These are phyloP conservation scores for Octodon degus DNA, from an alignment of 2,113 vertebrate genomes.

Conservation along the genomic window DNA sequence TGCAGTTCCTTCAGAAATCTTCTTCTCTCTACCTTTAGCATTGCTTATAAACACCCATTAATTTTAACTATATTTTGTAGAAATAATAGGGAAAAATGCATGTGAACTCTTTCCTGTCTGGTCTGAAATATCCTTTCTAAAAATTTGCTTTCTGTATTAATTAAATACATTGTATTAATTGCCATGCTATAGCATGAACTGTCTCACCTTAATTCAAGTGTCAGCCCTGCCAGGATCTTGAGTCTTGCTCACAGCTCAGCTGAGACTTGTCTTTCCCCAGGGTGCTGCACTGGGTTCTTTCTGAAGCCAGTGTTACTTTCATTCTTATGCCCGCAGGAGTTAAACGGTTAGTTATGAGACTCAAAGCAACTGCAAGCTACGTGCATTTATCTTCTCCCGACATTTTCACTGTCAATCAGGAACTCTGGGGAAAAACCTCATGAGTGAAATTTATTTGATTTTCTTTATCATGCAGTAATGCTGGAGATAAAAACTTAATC, in stretches of 20 bases:
- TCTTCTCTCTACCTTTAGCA: background rate
- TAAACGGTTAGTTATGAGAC: conserved; percentile 23
- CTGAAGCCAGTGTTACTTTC: background rate
- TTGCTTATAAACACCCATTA: too few relatives aligned
- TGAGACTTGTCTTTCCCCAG: accelerated
- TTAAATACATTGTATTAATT: background rate
- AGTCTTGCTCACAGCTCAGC: accelerated
- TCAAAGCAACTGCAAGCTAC: background rate
- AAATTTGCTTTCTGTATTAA: background rate
- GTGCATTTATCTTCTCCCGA: conserved; percentile 12
- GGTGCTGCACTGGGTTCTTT: background rate
- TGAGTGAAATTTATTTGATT: conserved; percentile 73
- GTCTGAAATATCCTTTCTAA: background rate
- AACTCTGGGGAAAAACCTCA: conserved; percentile 58
- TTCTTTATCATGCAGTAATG: conserved; percentile 72
- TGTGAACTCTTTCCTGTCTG: background rate
- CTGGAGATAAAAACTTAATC: conserved; percentile 71
- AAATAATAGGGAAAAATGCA: background rate
- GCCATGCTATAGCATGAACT: background rate
- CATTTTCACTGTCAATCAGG: conserved; percentile 64
- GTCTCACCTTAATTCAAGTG: background rate
- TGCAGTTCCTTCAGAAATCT: background rate
- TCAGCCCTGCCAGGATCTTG: background rate
- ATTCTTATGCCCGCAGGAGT: background rate
- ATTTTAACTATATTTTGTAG: background rate